Percentiles rank a stretch among this genome's conserved stretches.
These are phyloP conservation scores for Drosophila robusta DNA, from an alignment of 2,888 invertebrate species.

Conservation along the genomic window DNA sequence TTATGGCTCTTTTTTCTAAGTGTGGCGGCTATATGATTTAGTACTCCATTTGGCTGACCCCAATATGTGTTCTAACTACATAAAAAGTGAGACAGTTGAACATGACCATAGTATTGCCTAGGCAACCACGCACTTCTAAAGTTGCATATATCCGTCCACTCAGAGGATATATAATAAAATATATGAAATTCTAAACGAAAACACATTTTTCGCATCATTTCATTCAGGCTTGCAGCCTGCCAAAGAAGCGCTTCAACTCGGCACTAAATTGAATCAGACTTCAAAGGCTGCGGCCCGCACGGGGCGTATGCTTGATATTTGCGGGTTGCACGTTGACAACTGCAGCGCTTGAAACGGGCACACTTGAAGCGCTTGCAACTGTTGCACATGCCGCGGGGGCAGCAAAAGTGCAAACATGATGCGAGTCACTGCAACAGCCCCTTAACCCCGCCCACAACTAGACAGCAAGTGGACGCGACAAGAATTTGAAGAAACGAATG, in stretches of 20 bases:
- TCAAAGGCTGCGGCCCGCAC: slow-evolving; percentile 22
- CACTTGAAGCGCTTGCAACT: slow-evolving; percentile 54
- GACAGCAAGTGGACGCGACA: slow-evolving; percentile 60
- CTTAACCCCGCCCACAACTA: background rate
- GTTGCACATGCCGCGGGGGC: slow-evolving; percentile 61
- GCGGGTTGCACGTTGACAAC: slow-evolving; percentile 33
- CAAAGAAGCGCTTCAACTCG: slow-evolving; percentile 2
- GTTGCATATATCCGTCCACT: no score
- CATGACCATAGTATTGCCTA: no score
- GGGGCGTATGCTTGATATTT: slow-evolving; percentile 62
- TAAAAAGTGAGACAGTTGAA: no score
- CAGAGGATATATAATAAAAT: no score
- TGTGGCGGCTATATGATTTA: no score
- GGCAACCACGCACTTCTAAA: no score
- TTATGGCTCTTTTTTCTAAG: no score
- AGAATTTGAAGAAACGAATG: slow-evolving; percentile 49
- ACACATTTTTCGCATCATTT: slow-evolving; percentile 17
- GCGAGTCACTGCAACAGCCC: slow-evolving; percentile 5
- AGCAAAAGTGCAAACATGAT: slow-evolving; percentile 38
- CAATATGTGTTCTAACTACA: no score
- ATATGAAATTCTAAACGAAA: slow-evolving; percentile 3
- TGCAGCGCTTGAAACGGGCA: slow-evolving; percentile 40
- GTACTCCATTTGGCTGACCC: no score
- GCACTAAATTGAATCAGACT: slow-evolving; percentile 27
- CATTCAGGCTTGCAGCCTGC: slow-evolving; percentile 2